These are phyloP conservation scores for Meloidogyne floridensis DNA, from an alignment of 1,140 invertebrate species.

Conservation along the genomic window DNA sequence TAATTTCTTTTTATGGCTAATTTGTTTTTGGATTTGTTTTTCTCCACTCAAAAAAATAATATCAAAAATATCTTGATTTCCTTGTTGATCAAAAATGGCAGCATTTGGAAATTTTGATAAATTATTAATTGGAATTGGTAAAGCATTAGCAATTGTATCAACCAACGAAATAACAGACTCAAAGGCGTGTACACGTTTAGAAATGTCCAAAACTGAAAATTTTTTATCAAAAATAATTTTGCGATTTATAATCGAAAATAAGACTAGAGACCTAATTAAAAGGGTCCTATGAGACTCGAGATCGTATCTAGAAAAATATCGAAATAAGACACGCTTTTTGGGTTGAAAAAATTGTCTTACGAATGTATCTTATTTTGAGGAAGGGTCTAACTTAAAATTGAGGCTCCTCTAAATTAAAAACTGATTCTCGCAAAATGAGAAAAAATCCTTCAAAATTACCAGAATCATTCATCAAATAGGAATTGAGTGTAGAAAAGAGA, in stretches of 20 bases:
- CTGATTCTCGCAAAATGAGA: constrained; percentile 11
- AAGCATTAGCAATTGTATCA: constrained; percentile 26
- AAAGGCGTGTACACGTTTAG: constrained; percentile 72
- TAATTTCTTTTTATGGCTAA: not conserved
- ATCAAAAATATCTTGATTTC: constrained; percentile 20
- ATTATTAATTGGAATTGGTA: not conserved
- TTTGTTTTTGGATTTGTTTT: constrained; percentile 16
- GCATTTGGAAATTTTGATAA: not conserved
- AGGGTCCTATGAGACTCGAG: too few relatives aligned
- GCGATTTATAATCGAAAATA: too few relatives aligned
- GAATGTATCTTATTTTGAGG: too few relatives aligned
- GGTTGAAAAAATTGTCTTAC: too few relatives aligned
- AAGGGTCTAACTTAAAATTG: too few relatives aligned
- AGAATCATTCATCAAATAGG: constrained; percentile 89
- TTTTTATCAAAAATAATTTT: too few relatives aligned
- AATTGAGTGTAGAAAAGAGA: constrained; percentile 82
- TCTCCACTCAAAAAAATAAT: constrained; percentile 16
- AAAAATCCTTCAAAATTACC: constrained; percentile 67
- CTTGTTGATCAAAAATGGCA: not conserved
- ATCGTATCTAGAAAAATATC: too few relatives aligned
- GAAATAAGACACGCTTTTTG: too few relatives aligned
- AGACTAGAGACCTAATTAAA: too few relatives aligned
- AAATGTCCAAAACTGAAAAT: constrained; percentile 82
- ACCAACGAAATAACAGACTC: constrained; percentile 31
- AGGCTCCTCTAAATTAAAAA: too few relatives aligned